Evolutionary conservation across 92 coral and sea anemone genomes (phyloP).

Genomic region (Phymanthus crucifer): DNA sequence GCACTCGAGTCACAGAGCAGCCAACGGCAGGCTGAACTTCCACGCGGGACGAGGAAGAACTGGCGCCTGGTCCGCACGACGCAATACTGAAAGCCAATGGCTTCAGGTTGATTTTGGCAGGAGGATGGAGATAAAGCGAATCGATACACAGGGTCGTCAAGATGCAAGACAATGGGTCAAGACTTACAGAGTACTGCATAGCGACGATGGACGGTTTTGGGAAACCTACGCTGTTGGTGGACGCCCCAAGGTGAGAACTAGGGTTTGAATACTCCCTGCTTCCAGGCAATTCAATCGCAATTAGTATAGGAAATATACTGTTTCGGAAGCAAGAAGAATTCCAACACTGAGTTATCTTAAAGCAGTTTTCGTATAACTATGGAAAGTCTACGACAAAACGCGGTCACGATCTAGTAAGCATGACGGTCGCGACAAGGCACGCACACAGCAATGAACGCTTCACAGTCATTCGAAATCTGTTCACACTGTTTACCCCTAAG

Average conservation of each 20-base stretch:
- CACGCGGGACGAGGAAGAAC: conserved; percentile 8
- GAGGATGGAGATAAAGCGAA: not conserved
- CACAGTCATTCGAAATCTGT: too few species aligned
- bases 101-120: conserved; percentile 22
- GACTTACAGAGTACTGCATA: conserved; percentile 8
- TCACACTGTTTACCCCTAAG: too few species aligned
- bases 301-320: too few species aligned
- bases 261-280: too few species aligned
- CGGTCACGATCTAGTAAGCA: too few species aligned
- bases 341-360: too few species aligned
- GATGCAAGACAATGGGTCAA: conserved; percentile 26
- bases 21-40: conserved; percentile 19
- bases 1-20: conserved; percentile 18
- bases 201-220: conserved; percentile 22
- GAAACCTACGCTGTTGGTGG: not conserved
- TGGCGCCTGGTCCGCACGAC: conserved; percentile 29
- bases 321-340: too few species aligned
- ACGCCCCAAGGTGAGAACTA: not conserved
- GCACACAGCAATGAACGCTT: too few species aligned
- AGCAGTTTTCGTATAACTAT: too few species aligned
- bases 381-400: too few species aligned
- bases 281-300: too few species aligned
- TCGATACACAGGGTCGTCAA: conserved; percentile 26
- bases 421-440: too few species aligned
- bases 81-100: conserved; percentile 2